Evolutionary conservation across 2,888 invertebrate species (phyloP), one percentile per base, ranked within the genome.

Genomic region (Catocala sponsa): DNA sequence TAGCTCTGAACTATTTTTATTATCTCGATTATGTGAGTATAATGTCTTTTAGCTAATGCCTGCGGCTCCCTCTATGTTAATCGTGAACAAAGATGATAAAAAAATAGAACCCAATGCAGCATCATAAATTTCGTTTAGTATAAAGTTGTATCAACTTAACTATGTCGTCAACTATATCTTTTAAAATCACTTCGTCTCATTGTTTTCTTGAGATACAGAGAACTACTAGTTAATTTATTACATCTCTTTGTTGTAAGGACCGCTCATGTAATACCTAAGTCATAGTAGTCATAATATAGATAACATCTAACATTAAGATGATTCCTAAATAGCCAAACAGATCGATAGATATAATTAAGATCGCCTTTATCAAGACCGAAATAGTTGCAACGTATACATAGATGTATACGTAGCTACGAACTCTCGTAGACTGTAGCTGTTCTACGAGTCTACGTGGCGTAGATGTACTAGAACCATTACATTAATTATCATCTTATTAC

Each of bases 271-370:
- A 43, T 33, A 6, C 10, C 35, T 5, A 6, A 4, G 42, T 43
- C 10, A 50, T 42, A 33, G 33, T 43, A 56, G 15, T 50, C n/a
- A 13, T 25, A 25, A 25, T 25, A 46, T 10, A 35, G 56, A 56
- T 56, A 50, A 50, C 13, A 56, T 56, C 43, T 11, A 44, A 35
- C 41, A 12, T n/a, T 10, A 32, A 48, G 54, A 56, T 50, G 43
- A 43, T 43, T 42, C 9, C 5, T 49, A 33, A 49, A 43, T 43
- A 49, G 42, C 6, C 13, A 35, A 7, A 41, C 13, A 5, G 7
- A 43, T 43, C 49, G 42, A 35, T 56, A 25, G 47, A 25, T 25
- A 43, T 56, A 56, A 56, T 50, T 49, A 49, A 49, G 42, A 56
- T 56, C 42, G 42, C n/a, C 49, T 42, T 43, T 56, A 56, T 43